Conservation (phyloP, 2,113 vertebrate genomes). For the Madoqua kirkii region DNA sequence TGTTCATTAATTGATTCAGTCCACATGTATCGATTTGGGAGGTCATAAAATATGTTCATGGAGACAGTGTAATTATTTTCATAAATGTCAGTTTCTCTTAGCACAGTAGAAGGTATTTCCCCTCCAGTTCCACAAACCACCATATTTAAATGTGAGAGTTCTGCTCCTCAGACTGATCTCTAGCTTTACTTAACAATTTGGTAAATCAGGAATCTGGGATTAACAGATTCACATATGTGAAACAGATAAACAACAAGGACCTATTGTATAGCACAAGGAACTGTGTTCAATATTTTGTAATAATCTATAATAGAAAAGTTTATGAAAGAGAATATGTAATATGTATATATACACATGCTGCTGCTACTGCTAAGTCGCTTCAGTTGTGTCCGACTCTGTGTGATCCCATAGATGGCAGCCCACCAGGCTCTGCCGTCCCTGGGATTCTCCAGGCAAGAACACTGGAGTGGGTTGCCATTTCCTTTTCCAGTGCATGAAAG, state of each 20-base stretch:
- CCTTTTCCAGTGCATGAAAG: no score
- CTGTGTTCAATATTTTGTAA: not conserved
- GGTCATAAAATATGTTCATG: not conserved
- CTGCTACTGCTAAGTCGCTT: no score
- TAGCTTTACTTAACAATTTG: not conserved
- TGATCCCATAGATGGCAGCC: no score
- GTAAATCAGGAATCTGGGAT: not conserved
- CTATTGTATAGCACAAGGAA: not conserved
- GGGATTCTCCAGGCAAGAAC: no score
- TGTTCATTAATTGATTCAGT: not conserved
- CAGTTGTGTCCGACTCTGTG: no score
- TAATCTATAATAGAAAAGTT: not conserved
- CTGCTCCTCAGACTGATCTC: not conserved
- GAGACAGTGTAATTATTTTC: not conserved
- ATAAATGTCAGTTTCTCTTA: not conserved
- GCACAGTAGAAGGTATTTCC: not conserved
- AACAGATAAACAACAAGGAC: not conserved
- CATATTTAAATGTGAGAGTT: not conserved
- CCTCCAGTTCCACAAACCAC: not conserved
- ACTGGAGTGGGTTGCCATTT: no score
- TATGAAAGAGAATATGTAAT: not conserved
- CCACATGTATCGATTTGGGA: not conserved
- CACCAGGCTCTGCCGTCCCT: no score
- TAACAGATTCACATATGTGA: not conserved
- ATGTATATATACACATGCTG: not conserved